These are phyloP conservation scores for Steatocranus sp. DNA, from an alignment of 2,797 vertebrate genomes.

Conservation along the genomic window DNA sequence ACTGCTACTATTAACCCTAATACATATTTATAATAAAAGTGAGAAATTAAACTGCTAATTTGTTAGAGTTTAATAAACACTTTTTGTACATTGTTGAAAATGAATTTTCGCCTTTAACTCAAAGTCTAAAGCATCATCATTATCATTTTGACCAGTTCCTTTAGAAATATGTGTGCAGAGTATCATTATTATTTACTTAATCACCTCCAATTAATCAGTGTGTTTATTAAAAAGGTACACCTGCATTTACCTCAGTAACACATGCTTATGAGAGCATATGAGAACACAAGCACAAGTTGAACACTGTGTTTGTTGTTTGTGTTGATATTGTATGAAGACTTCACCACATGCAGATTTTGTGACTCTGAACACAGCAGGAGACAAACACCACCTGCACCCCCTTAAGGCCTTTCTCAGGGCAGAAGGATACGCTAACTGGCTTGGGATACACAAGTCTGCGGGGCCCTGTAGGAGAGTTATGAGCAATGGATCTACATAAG, in stretches of 20 bases:
- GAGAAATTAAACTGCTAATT: background rate
- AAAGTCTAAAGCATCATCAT: background rate
- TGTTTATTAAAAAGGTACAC: background rate
- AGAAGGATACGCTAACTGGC: background rate
- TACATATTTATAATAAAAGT: background rate
- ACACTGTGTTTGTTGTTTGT: background rate
- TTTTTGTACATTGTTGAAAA: background rate
- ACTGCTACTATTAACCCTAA: background rate
- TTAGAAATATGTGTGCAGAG: background rate
- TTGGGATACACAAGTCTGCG: background rate
- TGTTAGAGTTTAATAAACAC: background rate
- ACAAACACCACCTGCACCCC: background rate
- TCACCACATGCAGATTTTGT: background rate
- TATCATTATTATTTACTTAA: background rate
- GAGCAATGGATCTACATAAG: background rate
- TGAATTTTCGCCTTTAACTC: background rate
- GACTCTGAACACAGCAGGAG: background rate
- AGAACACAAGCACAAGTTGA: background rate
- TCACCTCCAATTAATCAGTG: background rate
- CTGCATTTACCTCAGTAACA: background rate
- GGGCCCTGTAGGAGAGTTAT: background rate
- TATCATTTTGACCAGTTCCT: background rate
- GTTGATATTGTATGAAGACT: background rate
- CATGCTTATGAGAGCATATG: background rate
- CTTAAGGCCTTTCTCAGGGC: background rate